phyloP scores from a whole-genome alignment of 2,888 invertebrate genomes.

The Drosophila mettleri region DNA sequence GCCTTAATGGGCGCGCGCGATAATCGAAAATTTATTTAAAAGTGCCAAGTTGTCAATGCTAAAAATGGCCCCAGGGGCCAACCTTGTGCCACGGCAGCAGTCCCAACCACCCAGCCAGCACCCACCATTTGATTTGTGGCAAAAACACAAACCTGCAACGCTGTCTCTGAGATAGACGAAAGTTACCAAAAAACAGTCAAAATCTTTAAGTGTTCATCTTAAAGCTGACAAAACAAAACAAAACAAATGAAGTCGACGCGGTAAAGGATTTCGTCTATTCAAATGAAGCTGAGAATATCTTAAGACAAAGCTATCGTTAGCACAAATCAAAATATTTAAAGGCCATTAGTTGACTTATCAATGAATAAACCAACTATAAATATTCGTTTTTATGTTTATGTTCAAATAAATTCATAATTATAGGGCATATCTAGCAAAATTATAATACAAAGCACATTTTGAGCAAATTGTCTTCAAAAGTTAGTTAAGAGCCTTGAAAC shows the following conservation, averaged over 20 bases:
- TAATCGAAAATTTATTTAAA: conserved; percentile 82
- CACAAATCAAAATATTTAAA: too few species aligned
- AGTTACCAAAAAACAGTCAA: conserved; percentile 3
- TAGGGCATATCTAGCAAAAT: too few species aligned
- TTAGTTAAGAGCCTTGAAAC: too few species aligned
- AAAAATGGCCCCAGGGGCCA: conserved; percentile 42
- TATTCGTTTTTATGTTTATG: too few species aligned
- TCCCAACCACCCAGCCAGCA: not conserved
- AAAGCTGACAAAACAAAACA: not conserved
- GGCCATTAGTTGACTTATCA: too few species aligned
- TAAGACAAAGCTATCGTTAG: not conserved
- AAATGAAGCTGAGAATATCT: not conserved
- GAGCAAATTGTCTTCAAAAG: too few species aligned
- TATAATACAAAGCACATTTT: too few species aligned
- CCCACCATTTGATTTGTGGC: conserved; percentile 57
- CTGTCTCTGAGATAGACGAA: conserved; percentile 1
- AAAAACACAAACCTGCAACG: conserved; percentile 21
- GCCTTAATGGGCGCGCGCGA: conserved; percentile 78
- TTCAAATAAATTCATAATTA: too few species aligned
- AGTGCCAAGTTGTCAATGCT: conserved; percentile 65
- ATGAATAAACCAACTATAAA: too few species aligned
- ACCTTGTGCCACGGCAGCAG: conserved; percentile 25
- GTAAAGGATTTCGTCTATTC: not conserved
- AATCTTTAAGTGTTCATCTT: conserved; percentile 6
- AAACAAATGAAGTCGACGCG: not conserved